Base-by-base conservation (phyloP, 2,888 invertebrate species). In the Chromoteleia sp. region DNA sequence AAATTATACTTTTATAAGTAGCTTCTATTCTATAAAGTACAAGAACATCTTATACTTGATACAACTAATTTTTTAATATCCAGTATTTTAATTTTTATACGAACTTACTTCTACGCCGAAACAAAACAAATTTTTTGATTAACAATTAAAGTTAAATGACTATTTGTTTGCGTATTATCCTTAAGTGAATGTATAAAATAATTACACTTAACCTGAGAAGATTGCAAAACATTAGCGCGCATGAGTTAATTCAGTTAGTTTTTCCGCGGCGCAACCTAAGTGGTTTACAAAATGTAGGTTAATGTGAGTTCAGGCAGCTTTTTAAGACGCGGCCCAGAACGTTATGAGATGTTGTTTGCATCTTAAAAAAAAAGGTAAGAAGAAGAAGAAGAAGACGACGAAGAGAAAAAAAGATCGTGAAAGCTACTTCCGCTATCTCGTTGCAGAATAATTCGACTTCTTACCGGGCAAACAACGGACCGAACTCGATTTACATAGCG, bases 231-330 rank as follows among this genome's bases (percentile, higher is more conserved):
- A 80, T 80, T 80, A 80, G 48, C 48, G 74, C 79, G 56, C 79
- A 74, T 73, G 79, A 73, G 59, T 73, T 79, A 79, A 79, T 79
- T 74, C 56, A 54, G 79, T 79, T 79, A 79, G 79, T 74, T 79
- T 79, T 79, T 79, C 73, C 68, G 33, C 45, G 41, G 30, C 12
- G 58, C 30, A 39, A 50, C 56, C 36, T 79, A 73, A 74, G 68
- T 74, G 68, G 68, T 61, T 80, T 80, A 63, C 79, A 70, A 68
- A 74, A 80, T 80, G 74, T 80, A 68, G 79, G 79, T 80, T 80
- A 80, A 80, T 73, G 63, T 63, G 59, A 80, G 68, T 74, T 80
- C 74, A 56, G 79, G 56, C 63, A 56, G 79, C 63, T 74, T 80
- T 79, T 74, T 68, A 43, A 73, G 73, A 67, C 67, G 54, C 56